A percentile compares a stretch with the other conserved stretches of the same genome.
phyloP scores from a whole-genome alignment of 2,113 vertebrate species.

The Phyllostomus hastatus region DNA sequence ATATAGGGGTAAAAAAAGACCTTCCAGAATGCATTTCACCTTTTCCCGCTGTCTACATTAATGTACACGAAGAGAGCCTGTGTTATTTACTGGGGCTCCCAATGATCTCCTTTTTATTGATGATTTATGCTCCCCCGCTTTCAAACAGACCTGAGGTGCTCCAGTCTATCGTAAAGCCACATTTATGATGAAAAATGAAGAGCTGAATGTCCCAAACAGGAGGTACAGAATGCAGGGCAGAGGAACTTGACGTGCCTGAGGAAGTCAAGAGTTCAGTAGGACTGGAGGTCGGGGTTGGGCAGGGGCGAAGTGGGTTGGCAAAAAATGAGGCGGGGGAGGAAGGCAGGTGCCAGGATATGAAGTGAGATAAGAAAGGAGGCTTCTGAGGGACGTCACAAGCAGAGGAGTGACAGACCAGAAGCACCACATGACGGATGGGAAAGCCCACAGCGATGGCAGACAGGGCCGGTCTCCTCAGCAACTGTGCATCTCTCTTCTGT shows the following conservation, averaged over 20 bases:
- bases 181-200: neutral
- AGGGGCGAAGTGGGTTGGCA: neutral
- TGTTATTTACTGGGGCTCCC: constrained; percentile 26
- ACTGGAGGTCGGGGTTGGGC: neutral
- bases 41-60: neutral
- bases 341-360: neutral
- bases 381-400: neutral
- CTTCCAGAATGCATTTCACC: neutral
- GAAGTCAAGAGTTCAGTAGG: neutral
- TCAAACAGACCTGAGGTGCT: neutral
- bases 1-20: neutral
- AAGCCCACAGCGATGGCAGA: neutral
- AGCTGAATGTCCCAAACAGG: neutral
- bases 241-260: neutral
- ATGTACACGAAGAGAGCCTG: neutral
- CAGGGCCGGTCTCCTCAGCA: neutral
- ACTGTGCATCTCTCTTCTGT: neutral
- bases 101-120: neutral
- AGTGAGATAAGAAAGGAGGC: neutral
- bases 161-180: neutral
- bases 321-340: neutral
- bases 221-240: neutral
- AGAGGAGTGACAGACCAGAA: neutral
- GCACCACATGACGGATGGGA: rapidly evolving
- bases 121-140: neutral